phyloP scores from a whole-genome alignment of 2,888 invertebrate species.

The Eueremaeus valkanovi region DNA sequence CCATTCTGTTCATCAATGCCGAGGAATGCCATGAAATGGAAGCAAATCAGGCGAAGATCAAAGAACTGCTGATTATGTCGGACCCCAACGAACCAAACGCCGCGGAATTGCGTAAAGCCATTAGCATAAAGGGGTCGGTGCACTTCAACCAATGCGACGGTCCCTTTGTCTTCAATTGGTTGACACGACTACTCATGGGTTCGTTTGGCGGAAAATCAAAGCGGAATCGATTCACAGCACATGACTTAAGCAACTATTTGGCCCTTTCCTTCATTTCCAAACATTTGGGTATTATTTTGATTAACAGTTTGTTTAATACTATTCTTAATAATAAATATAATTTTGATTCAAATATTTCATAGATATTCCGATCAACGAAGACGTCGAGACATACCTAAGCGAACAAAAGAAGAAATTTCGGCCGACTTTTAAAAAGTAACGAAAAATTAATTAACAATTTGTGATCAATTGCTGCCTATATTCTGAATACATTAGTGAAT shows the following conservation, averaged over 20 bases:
- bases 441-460: too few relatives aligned
- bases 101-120: constrained; percentile 40
- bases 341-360: not conserved
- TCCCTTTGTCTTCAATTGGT: constrained; percentile 50
- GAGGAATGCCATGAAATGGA: constrained; percentile 59
- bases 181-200: constrained; percentile 48
- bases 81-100: not conserved
- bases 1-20: constrained; percentile 59
- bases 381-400: constrained; percentile 15
- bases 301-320: not conserved
- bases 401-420: constrained; percentile 32
- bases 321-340: not conserved
- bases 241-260: constrained; percentile 50
- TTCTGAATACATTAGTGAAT: too few relatives aligned
- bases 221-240: constrained; percentile 48
- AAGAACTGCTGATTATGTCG: constrained; percentile 49
- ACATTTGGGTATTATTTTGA: constrained; percentile 44
- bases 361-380: constrained; percentile 28
- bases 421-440: constrained; percentile 6
- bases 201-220: constrained; percentile 41
- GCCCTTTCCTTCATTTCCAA: constrained; percentile 49
- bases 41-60: constrained; percentile 57
- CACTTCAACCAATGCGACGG: constrained; percentile 53
- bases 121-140: constrained; percentile 50
- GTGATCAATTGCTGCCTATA: too few relatives aligned